These are phyloP conservation scores for Lamellibrachia columna DNA, from an alignment of 2,888 invertebrate species.

Conservation along the genomic window DNA sequence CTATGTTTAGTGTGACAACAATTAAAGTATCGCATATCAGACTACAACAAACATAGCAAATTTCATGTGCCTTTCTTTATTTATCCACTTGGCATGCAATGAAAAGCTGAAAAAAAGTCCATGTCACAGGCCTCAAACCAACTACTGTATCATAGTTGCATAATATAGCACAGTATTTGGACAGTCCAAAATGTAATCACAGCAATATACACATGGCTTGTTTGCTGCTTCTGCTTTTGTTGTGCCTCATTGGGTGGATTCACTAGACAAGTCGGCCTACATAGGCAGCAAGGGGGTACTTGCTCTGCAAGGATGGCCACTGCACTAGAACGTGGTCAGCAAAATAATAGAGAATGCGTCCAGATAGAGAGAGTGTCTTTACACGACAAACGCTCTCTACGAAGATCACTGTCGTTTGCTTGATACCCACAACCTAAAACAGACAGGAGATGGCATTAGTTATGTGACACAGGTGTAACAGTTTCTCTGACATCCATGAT, in stretches of 20 bases:
- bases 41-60: not conserved
- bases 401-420: constrained; percentile 81
- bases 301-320: constrained; percentile 82
- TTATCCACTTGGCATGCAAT: not conserved
- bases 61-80: not conserved
- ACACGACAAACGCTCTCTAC: constrained; percentile 96
- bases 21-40: not conserved
- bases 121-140: not conserved
- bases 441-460: constrained; percentile 28
- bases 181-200: not conserved
- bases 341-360: constrained; percentile 81
- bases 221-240: not conserved
- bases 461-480: not conserved
- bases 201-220: not conserved
- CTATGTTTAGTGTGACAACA: not conserved
- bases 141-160: not conserved
- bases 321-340: constrained; percentile 91
- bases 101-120: not conserved
- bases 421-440: constrained; percentile 69
- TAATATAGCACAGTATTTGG: not conserved
- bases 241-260: not conserved
- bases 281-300: constrained; percentile 77
- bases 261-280: constrained; percentile 73
- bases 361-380: constrained; percentile 86
- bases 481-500: no score